Percentiles rank a stretch among this genome's conserved stretches.
Evolutionary conservation across 2,797 vertebrate genomes (phyloP).

Genomic region (Aulostomus chinensis): DNA sequence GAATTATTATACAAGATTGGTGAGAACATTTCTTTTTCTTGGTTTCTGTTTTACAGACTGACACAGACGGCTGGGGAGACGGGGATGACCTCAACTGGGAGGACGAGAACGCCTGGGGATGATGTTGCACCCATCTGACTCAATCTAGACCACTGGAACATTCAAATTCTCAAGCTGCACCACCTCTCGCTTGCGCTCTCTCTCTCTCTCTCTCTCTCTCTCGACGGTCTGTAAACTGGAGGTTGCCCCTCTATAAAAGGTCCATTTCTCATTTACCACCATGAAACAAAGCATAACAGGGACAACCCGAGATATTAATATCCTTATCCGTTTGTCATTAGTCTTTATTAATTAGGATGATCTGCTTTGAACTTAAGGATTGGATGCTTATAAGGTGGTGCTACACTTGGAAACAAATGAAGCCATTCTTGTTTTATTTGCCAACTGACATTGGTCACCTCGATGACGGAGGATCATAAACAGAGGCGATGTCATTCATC

Average conservation of each 20-base stretch:
- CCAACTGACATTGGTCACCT: constrained; percentile 41
- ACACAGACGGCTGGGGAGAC: constrained; percentile 91
- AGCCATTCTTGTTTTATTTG: constrained; percentile 44
- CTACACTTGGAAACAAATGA: constrained; percentile 34
- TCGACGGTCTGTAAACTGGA: constrained; percentile 6
- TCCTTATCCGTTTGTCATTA: constrained; percentile 1
- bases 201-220: no score
- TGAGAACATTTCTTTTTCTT: background rate
- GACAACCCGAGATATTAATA: constrained; percentile 9
- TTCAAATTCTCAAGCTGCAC: constrained; percentile 1
- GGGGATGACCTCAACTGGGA: constrained; percentile 93
- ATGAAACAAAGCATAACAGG: constrained; percentile 18
- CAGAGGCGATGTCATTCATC: constrained; percentile 18
- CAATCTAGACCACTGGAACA: constrained; percentile 23
- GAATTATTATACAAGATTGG: no score
- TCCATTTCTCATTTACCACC: constrained; percentile 9
- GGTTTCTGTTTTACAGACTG: constrained; percentile 79
- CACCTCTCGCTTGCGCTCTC: no score
- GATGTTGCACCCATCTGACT: constrained; percentile 12
- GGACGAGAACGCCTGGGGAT: constrained; percentile 88
- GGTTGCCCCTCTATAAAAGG: background rate
- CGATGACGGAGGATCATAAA: constrained; percentile 11
- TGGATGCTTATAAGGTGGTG: constrained; percentile 17
- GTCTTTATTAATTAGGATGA: no score
- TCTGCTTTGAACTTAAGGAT: constrained; percentile 12